A percentile compares a stretch with the other conserved stretches of the same genome.
These are phyloP conservation scores for Idaea biselata DNA, from an alignment of 2,888 invertebrate genomes.

Conservation along the genomic window DNA sequence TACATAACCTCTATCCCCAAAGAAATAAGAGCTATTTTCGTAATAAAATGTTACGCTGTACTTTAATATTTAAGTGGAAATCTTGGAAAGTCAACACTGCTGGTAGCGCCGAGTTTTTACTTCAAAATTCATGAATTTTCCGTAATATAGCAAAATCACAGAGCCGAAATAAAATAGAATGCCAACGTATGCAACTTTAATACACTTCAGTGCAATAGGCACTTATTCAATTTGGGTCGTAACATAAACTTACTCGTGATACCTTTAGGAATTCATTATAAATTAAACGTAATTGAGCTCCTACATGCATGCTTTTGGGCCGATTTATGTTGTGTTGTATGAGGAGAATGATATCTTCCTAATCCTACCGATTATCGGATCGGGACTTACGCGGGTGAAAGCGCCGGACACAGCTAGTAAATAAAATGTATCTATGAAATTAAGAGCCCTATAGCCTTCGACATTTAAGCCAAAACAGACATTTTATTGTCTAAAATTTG, in stretches of 20 bases:
- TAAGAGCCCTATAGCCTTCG: no score
- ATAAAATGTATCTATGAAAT: no score
- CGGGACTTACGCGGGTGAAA: no score
- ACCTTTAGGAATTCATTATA: no score
- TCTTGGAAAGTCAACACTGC: neutral
- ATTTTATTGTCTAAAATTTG: no score
- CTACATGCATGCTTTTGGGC: no score
- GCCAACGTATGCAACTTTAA: neutral
- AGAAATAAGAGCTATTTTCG: neutral
- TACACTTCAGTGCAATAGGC: neutral
- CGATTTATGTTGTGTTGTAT: no score
- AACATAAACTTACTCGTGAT: neutral
- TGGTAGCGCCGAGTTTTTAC: neutral
- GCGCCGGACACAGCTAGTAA: no score
- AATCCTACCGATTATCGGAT: no score
- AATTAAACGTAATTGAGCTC: no score
- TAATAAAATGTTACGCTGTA: neutral
- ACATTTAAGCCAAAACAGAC: no score
- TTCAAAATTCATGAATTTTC: constrained; percentile 1
- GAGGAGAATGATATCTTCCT: no score
- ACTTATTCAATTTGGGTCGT: neutral
- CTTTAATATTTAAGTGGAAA: neutral
- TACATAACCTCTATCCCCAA: neutral
- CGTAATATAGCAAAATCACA: neutral
- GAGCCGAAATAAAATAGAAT: neutral